phyloP scores from a whole-genome alignment of 2,888 invertebrate genomes.

The Rhagonycha lutea region DNA sequence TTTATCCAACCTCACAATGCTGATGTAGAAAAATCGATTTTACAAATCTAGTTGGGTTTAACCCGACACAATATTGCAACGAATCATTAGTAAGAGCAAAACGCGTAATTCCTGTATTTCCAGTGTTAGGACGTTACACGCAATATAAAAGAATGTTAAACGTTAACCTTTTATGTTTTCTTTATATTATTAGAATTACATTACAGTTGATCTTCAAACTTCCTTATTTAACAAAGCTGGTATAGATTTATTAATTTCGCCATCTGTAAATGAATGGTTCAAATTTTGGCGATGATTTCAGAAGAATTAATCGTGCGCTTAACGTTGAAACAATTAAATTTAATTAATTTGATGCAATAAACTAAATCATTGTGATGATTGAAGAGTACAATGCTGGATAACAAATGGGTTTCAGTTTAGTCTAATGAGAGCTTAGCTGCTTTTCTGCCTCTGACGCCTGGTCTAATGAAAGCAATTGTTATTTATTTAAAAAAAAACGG shows the following conservation, averaged over 20 bases:
- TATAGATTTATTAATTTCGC: not conserved
- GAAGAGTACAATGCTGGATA: not conserved
- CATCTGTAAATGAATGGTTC: not conserved
- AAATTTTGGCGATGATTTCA: not conserved
- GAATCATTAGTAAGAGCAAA: not conserved
- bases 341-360: not conserved
- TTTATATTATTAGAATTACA: not conserved
- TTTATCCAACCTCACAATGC: not conserved
- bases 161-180: not conserved
- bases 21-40: not conserved
- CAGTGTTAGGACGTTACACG: not conserved
- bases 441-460: not conserved
- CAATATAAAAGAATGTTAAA: not conserved
- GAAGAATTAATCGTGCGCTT: not conserved
- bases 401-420: not conserved
- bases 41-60: not conserved
- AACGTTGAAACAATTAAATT: not conserved
- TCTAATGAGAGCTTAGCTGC: not conserved
- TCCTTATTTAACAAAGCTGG: not conserved
- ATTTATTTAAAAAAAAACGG: not conserved
- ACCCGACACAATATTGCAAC: not conserved
- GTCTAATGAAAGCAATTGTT: not conserved
- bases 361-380: not conserved
- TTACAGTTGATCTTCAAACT: not conserved
- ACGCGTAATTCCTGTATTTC: constrained; percentile 17